Conservation (phyloP, 1,140 invertebrate genomes). For the Anastrepha obliqua region DNA sequence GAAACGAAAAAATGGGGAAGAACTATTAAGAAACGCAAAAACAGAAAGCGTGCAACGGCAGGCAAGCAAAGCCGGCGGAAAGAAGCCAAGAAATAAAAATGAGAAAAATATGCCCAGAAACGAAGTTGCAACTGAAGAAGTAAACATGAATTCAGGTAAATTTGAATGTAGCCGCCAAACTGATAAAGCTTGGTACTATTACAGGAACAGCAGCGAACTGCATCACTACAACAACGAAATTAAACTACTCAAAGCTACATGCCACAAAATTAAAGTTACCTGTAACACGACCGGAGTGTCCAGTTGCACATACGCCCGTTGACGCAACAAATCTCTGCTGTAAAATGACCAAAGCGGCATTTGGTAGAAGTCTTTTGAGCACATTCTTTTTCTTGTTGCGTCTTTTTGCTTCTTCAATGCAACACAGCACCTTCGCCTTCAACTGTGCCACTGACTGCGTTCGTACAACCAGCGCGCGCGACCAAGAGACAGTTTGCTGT, state of each 20-base stretch:
- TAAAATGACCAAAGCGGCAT: constrained; percentile 43
- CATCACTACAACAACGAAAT: neutral
- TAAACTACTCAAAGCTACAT: neutral
- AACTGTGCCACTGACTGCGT: constrained; percentile 25
- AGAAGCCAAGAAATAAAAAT: neutral
- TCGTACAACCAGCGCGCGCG: neutral
- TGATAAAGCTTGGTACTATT: neutral
- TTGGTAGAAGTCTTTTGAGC: constrained; percentile 19
- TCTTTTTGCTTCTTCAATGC: neutral
- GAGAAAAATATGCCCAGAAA: neutral
- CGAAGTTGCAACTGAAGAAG: neutral
- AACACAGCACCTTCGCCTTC: constrained; percentile 45
- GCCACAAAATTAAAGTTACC: neutral
- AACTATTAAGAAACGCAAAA: neutral
- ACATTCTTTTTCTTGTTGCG: constrained; percentile 1
- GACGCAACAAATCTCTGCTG: neutral
- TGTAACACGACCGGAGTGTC: neutral
- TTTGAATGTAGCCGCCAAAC: neutral
- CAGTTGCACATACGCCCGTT: neutral
- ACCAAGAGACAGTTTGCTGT: neutral
- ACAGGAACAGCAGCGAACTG: neutral
- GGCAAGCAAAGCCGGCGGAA: no score
- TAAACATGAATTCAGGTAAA: neutral
- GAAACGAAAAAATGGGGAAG: neutral
- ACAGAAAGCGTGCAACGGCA: neutral